Conservation (phyloP, 2,113 vertebrate species). For the Pomatostomus ruficeps region DNA sequence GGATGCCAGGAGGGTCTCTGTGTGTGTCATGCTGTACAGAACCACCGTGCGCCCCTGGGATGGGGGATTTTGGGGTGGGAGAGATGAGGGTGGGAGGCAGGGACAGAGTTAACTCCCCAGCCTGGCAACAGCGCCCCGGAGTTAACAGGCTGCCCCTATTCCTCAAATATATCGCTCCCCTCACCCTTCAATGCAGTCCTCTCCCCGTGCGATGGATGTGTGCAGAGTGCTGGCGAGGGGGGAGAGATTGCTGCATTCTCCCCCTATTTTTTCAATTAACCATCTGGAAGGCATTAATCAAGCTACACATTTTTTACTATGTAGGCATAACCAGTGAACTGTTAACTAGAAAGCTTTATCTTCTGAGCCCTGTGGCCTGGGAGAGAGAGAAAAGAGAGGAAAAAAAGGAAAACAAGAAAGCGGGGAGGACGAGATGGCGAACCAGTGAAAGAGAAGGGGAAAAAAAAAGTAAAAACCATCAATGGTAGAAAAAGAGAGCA, state of each 20-base stretch:
- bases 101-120: background rate
- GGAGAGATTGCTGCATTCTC: conserved; percentile 4
- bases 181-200: conserved; percentile 8
- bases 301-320: conserved; percentile 49
- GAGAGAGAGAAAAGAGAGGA: background rate
- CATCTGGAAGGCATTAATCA: conserved; percentile 50
- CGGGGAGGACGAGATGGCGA: background rate
- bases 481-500: background rate
- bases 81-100: background rate
- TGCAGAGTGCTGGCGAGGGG: background rate
- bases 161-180: background rate
- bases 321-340: conserved; percentile 46
- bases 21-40: accelerated
- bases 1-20: background rate
- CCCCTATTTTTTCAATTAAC: conserved; percentile 36
- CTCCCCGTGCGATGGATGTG: background rate
- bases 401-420: background rate
- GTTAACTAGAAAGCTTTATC: conserved; percentile 49
- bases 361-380: conserved; percentile 12
- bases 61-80: background rate
- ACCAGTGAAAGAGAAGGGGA: background rate
- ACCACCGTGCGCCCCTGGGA: accelerated
- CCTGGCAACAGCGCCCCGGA: background rate
- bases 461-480: background rate
- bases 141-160: background rate